These are phyloP conservation scores for Spheniscus humboldti DNA, from an alignment of 2,797 vertebrate genomes.

Conservation along the genomic window DNA sequence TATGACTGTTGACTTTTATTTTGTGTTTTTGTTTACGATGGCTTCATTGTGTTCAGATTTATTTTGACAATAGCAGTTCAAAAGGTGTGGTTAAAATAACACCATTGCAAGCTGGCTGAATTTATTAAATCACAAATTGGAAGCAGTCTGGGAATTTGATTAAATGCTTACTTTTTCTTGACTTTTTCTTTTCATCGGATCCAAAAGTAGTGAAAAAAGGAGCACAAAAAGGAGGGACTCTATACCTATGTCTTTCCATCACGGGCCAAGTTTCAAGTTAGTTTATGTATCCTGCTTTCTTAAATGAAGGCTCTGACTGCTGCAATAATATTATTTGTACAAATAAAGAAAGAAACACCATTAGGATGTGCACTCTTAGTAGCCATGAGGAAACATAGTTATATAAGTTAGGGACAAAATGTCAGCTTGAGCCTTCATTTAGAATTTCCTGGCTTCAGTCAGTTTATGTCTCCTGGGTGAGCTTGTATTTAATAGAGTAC, in stretches of 20 bases:
- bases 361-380: neutral
- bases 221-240: neutral
- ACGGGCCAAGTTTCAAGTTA: neutral
- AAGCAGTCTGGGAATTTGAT: neutral
- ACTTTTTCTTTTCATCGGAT: neutral
- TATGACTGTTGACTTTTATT: neutral
- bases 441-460: slow-evolving; percentile 38
- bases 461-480: neutral
- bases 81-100: neutral
- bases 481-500: slow-evolving; percentile 22
- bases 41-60: neutral
- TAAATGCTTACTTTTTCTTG: neutral
- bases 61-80: neutral
- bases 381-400: neutral
- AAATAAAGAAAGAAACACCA: slow-evolving; percentile 1
- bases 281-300: neutral
- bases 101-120: neutral
- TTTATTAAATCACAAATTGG: neutral
- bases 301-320: neutral
- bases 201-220: neutral
- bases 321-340: slow-evolving; percentile 18
- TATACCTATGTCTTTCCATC: neutral
- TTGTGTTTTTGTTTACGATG: neutral
- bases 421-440: neutral
- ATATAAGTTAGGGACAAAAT: neutral